Conservation (phyloP, 2,888 invertebrate genomes). For the Luffia ferchaultella region DNA sequence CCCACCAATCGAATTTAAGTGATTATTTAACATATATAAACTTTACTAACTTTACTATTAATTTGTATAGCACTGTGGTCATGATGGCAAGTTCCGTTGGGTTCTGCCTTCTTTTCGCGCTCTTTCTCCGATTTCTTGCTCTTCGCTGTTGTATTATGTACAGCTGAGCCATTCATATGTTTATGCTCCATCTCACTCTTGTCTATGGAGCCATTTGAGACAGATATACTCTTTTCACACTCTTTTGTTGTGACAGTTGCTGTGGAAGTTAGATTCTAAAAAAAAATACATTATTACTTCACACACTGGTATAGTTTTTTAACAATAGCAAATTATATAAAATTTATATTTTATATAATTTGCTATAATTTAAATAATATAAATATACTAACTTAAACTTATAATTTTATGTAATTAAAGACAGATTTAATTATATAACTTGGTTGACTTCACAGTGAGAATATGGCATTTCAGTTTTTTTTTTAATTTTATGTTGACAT, state of each 20-base stretch:
- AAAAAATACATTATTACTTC: neutral
- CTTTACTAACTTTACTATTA: slow-evolving; percentile 1
- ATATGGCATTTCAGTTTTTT: no score
- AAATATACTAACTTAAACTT: no score
- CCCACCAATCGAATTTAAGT: no score
- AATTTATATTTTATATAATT: no score
- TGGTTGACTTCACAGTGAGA: no score
- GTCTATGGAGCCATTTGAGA: neutral
- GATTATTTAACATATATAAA: no score
- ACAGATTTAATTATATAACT: no score
- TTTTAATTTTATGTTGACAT: no score
- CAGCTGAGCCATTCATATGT: slow-evolving; percentile 3
- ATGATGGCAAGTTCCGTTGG: slow-evolving; percentile 2
- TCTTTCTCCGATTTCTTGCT: neutral
- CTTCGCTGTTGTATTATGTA: neutral
- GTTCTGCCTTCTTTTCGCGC: neutral
- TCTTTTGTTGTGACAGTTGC: neutral
- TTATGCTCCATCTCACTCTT: slow-evolving; percentile 3
- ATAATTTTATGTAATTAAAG: no score
- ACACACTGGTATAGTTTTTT: no score
- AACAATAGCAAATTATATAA: no score
- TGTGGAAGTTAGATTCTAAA: neutral
- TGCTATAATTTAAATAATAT: no score
- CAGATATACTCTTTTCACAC: neutral
- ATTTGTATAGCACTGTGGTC: neutral